Evolutionary conservation across 2,888 invertebrate genomes (phyloP).

Genomic region (Stenotaenia linearis): DNA sequence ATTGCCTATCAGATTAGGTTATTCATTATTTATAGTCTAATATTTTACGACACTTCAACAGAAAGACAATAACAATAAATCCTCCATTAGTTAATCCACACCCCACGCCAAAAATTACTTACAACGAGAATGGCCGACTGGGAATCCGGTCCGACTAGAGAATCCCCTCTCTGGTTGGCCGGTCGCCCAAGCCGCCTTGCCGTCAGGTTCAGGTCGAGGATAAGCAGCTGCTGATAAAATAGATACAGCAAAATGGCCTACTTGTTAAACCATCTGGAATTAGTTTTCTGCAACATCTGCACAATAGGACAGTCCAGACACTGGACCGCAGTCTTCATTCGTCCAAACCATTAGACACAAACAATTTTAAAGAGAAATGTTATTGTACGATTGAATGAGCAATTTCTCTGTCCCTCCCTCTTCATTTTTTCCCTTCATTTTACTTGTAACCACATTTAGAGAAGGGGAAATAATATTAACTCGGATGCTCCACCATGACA

Average conservation of each 20-base stretch:
- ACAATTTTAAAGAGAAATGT: conserved; percentile 5
- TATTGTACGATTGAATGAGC: neutral
- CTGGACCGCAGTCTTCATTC: neutral
- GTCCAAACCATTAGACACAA: conserved; percentile 5
- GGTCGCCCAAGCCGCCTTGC: conserved; percentile 27
- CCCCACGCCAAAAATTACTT: neutral
- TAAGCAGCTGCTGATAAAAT: conserved; percentile 24
- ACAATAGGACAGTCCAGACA: neutral
- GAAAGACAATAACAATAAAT: neutral
- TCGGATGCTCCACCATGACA: neutral
- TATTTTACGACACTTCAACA: no score
- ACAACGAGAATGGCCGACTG: conserved; percentile 21
- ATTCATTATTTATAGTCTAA: no score
- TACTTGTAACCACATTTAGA: neutral
- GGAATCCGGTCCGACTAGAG: neutral
- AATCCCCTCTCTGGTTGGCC: conserved; percentile 20
- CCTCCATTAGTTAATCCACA: neutral
- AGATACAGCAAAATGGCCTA: conserved; percentile 17
- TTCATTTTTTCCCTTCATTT: neutral
- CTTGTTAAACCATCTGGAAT: conserved; percentile 26
- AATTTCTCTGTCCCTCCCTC: neutral
- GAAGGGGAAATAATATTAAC: neutral
- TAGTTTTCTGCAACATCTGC: conserved; percentile 8
- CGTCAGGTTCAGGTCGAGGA: conserved; percentile 29
- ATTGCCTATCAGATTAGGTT: no score